A percentile compares a stretch with the other conserved stretches of the same genome.
Conservation (phyloP, 2,113 vertebrate genomes). For the Macquaria australasica region DNA sequence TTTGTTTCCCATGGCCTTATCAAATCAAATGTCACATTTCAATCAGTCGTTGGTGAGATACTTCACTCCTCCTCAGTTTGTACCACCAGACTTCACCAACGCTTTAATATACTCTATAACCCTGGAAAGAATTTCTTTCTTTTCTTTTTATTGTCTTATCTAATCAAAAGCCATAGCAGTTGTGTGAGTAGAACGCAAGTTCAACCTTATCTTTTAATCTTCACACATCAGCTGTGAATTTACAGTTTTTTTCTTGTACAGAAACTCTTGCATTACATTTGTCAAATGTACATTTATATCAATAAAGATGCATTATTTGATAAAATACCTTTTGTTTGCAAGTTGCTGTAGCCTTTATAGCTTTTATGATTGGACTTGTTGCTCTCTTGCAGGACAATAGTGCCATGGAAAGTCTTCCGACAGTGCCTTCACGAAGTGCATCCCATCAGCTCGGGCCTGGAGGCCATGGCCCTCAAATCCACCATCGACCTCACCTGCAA, state of each 20-base stretch:
- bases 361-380: background rate
- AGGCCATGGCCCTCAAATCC: conserved; percentile 98
- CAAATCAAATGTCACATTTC: background rate
- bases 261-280: background rate
- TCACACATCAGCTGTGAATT: background rate
- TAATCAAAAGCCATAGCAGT: background rate
- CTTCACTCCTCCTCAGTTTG: background rate
- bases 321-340: background rate
- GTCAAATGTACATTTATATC: background rate
- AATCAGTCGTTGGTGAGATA: background rate
- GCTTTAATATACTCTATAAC: background rate
- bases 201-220: background rate
- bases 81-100: background rate
- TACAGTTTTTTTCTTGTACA: background rate
- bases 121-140: background rate
- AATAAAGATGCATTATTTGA: background rate
- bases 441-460: conserved; percentile 95
- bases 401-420: conserved; percentile 97
- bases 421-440: conserved; percentile 98
- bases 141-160: background rate
- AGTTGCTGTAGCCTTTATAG: background rate
- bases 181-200: background rate
- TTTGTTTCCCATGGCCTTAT: background rate
- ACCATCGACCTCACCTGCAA: conserved; percentile 98
- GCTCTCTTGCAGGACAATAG: conserved; percentile 89